Base-by-base conservation (phyloP, 2,888 invertebrate genomes). In the Aporophyla nigra region DNA sequence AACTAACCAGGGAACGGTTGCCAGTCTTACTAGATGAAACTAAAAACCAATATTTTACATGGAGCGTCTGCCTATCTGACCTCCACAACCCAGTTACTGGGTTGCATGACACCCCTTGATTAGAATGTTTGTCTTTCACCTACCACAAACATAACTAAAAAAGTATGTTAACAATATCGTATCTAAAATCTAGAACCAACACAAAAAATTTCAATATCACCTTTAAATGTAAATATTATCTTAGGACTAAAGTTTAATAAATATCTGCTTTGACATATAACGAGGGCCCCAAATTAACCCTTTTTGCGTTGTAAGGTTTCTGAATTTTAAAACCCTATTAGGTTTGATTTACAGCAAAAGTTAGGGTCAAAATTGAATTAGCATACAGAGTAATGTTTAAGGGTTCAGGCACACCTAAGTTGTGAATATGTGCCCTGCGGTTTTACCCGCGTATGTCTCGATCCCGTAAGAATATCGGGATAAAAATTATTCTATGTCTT, bases 341-440 rank as follows among this genome's bases (percentile, higher is more conserved):
- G 7, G 14, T 79, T 70, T 78, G 86, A 87, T 86, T 86, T 86
- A 85, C 53, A 66, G 14, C 59, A 53, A 78, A 85, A 86, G 74
- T 86, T 87, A n/a, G 51, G 62, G 73, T 71, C n/a, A 59, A 76
- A 85, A 85, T 85, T 58, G 74, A 85, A 86, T 86, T 82, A 74
- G 59, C 66, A 76, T 87, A 63, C 66, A 70, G 40, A 86, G 70
- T 86, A 53, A 78, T 65, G 21, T 51, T 53, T 24, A 33, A 53
- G 56, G 80, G 24, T 24, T 16, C 54, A 59, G 5, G 12, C 33
- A 24, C 1, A 51, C n/a, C 1, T 0, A 19, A 43, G 14, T 27
- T 77, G 19, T 12, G 16, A 27, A 16, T 2, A 27, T 54, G 43
- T 5, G 43, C 43, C 43, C 10, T 10, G 43, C 43, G 43, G 43